Base-by-base conservation (phyloP, 1,140 invertebrate species). In the Macrosteles quadrilineatus region DNA sequence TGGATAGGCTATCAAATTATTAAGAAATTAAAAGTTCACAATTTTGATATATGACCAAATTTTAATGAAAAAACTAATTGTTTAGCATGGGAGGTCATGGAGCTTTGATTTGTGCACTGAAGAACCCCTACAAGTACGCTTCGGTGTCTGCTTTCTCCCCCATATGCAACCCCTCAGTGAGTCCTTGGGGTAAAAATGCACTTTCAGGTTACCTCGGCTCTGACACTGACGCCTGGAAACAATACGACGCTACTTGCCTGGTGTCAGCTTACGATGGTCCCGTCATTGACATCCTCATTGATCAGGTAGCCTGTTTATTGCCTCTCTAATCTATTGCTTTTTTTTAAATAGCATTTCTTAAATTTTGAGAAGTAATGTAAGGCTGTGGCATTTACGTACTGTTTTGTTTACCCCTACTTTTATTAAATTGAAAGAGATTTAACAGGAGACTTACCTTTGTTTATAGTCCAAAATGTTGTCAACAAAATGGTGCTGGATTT, bases 31-130 rank as follows among this genome's bases (percentile, higher is more conserved):
- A n/a, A n/a, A n/a, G n/a, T n/a, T n/a, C n/a, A n/a, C n/a, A n/a
- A n/a, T n/a, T n/a, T n/a, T n/a, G n/a, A n/a, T n/a, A n/a, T n/a
- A n/a, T n/a, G n/a, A n/a, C n/a, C n/a, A n/a, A n/a, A n/a, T n/a
- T n/a, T n/a, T n/a, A n/a, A n/a, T n/a, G n/a, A n/a, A n/a, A n/a
- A n/a, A n/a, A n/a, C n/a, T n/a, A n/a, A n/a, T n/a, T n/a, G 4
- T 87, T 63, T 76, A 96, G 95, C 78, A 98, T 98, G 96, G 97
- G 97, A 65, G 97, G 97, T 66, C 96, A 98, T 83, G 98, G 98
- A 29, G 97, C 98, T 29, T 80, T 99, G 25, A 91, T 97, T 32
- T 94, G 92, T 80, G 91, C 92, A 19, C 81, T 99, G 23, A 95
- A 95, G 80, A 98, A 97, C 81, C 97, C 96, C 25, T 91, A 91